These are phyloP conservation scores for Malurus splendens DNA, from an alignment of 2,797 vertebrate genomes.

Conservation along the genomic window DNA sequence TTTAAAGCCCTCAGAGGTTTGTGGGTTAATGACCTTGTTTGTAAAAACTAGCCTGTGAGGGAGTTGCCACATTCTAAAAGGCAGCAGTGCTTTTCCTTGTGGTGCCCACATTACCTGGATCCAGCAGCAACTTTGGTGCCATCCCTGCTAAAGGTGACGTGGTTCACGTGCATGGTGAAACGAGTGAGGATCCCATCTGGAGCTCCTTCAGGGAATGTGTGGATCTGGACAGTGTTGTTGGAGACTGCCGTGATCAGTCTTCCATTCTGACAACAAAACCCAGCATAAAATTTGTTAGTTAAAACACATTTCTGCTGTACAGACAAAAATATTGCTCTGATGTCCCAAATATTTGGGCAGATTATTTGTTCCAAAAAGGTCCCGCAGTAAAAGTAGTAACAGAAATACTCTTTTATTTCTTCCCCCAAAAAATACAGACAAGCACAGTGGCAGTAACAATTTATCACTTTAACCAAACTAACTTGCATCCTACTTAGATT, in stretches of 20 bases:
- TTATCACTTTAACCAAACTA: neutral
- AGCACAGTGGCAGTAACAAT: neutral
- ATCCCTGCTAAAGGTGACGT: slow-evolving; percentile 82
- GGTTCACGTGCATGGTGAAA: slow-evolving; percentile 90
- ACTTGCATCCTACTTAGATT: neutral
- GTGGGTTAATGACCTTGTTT: neutral
- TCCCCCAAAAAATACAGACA: neutral
- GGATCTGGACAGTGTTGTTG: slow-evolving; percentile 90
- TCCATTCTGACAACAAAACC: slow-evolving; percentile 67
- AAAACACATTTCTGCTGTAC: neutral
- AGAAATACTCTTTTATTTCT: neutral
- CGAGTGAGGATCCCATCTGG: slow-evolving; percentile 94
- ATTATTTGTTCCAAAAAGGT: neutral
- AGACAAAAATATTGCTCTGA: neutral
- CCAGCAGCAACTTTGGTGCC: slow-evolving; percentile 87
- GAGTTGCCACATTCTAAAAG: neutral
- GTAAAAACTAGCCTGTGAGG: neutral
- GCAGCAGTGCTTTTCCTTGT: neutral
- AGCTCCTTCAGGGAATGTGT: slow-evolving; percentile 90
- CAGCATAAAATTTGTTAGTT: neutral
- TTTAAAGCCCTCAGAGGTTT: neutral
- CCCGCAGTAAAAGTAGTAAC: neutral
- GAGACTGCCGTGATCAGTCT: slow-evolving; percentile 88
- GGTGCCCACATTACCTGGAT: slow-evolving; percentile 76
- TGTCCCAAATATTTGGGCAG: neutral